phyloP scores from a whole-genome alignment of 2,888 invertebrate species.

The Chironomus tentans region DNA sequence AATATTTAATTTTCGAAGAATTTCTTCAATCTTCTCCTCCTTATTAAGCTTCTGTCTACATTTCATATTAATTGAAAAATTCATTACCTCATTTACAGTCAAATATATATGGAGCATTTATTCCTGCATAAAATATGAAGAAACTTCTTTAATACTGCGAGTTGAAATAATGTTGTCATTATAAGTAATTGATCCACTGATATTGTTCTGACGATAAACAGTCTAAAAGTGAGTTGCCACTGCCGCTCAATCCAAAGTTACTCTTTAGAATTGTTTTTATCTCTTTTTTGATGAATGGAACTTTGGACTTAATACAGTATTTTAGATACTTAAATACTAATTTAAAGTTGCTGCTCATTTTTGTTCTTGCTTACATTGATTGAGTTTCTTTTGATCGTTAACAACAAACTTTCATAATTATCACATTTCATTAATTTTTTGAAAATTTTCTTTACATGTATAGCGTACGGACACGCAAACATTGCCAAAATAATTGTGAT shows the following conservation, averaged over 20 bases:
- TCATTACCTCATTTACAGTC: conserved; percentile 77
- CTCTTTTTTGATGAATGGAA: no score
- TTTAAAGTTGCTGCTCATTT: no score
- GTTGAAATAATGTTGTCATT: conserved; percentile 60
- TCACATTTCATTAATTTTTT: no score
- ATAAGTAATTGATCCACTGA: conserved; percentile 61
- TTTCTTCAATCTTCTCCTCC: conserved; percentile 62
- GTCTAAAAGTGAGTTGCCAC: conserved; percentile 57
- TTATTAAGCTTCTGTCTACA: conserved; percentile 54
- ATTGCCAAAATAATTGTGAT: no score
- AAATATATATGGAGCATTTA: conserved; percentile 71
- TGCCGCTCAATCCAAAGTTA: conserved; percentile 74
- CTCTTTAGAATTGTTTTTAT: not conserved
- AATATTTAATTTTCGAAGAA: conserved; percentile 63
- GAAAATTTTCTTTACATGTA: no score
- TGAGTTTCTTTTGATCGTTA: no score
- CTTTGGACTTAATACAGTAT: no score
- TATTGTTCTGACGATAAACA: conserved; percentile 33
- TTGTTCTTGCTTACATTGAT: no score
- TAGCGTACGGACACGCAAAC: no score
- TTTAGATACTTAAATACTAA: no score
- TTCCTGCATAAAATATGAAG: conserved; percentile 87
- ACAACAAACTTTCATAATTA: no score
- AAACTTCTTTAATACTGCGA: conserved; percentile 58
- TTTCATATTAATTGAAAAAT: conserved; percentile 79